These are phyloP conservation scores for Amphilophus citrinellus DNA, from an alignment of 2,113 vertebrate genomes.

Conservation along the genomic window DNA sequence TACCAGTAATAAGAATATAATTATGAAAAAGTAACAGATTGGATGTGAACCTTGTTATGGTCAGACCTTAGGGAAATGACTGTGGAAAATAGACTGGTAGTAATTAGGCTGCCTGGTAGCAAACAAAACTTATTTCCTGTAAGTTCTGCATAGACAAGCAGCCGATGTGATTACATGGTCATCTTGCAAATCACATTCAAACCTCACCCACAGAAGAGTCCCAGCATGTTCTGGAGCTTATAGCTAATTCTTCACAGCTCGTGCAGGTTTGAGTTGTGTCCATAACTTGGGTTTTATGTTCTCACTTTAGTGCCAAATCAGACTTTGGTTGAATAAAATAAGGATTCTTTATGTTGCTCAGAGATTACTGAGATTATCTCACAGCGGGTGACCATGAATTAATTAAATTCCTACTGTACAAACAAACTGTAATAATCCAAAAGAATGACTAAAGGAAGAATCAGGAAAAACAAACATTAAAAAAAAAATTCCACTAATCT, in stretches of 20 bases:
- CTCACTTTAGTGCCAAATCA: conserved; percentile 38
- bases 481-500: neutral
- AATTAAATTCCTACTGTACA: conserved; percentile 2
- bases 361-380: conserved; percentile 28
- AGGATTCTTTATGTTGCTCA: conserved; percentile 3
- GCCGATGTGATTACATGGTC: conserved; percentile 15
- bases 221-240: conserved; percentile 43
- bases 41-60: neutral
- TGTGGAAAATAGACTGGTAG: neutral
- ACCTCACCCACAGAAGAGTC: conserved; percentile 28
- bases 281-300: conserved; percentile 7
- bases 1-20: neutral
- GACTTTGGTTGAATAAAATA: conserved; percentile 28
- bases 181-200: conserved; percentile 36
- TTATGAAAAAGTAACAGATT: neutral
- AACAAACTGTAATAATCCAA: neutral
- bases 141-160: conserved; percentile 25
- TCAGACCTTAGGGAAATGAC: neutral
- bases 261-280: neutral
- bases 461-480: accelerated
- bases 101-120: conserved; percentile 17
- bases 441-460: neutral
- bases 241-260: conserved; percentile 20
- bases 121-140: neutral
- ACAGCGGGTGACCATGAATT: neutral